Base-by-base conservation (phyloP, 1,140 invertebrate species). In the Zaprionus capensis region DNA sequence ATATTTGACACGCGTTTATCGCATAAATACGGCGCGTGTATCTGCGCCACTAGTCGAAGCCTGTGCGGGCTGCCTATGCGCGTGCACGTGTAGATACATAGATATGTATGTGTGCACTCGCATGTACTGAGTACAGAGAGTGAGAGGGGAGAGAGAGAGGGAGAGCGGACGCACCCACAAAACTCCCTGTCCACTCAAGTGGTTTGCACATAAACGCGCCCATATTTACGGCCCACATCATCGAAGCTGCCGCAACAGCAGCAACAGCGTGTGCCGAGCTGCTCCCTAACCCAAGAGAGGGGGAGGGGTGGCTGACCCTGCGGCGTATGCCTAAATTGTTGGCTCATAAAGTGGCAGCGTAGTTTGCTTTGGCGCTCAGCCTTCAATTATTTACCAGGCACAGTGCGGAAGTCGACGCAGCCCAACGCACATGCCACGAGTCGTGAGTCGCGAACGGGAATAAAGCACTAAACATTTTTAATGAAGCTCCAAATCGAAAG, bases 401-500 rank as follows among this genome's bases (percentile, higher is more conserved):
- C 55, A 62, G 55, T 34, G 31, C 15, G 46, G 46, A 51, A 17
- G 53, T 2, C 7, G 28, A 31, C 28, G 28, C 31, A 26, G 56
- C 20, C 24, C 4, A 28, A 46, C 41, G 15, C n/a, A 55, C 20
- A 22, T 41, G 41, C 41, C n/a, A 44, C 15, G 4, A n/a, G 15
- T 28, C 15, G 31, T 11, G 31, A 31, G 31, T 31, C 9, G 31
- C 3, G 9, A 26, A 12, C 64, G 55, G 66, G 34, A 75, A 87
- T 80, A 78, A 82, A 72, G 73, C 80, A 80, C 80, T 75, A 75
- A 75, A 82, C 73, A 83, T 88, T 83, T 87, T 88, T 88, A 88
- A 83, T 83, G 80, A 87, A 88, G 77, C 80, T 53, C 69, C 46
- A 83, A 88, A 86, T 86, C 80, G 84, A 86, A 83, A 83, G 70